Evolutionary conservation across 1,140 invertebrate species (phyloP), one percentile per base, ranked within the genome.

Genomic region (Drosophila malerkotliana): DNA sequence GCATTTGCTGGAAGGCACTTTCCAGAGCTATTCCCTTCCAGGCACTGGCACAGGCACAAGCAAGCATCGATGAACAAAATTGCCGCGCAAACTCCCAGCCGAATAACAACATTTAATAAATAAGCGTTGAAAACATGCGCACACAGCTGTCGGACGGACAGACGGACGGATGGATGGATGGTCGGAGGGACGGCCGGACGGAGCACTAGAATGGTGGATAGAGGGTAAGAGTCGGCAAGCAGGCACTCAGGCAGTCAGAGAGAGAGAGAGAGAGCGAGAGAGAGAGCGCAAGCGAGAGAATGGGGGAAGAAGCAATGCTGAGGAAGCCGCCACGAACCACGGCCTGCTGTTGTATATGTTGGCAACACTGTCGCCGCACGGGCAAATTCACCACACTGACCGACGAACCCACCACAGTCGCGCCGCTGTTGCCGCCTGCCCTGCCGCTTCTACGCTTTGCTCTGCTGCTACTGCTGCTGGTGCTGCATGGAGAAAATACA

Each of bases 41-140:
- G 41, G 8, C 39, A 28, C 26, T 7, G 26, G 26, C 26, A 5
- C 26, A 28, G 12, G 39, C 48, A 24, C 8, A 52, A 5, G 14
- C 26, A 28, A 28, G 21, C 21, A 28, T 5, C 4, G 26, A 2
- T 45, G 14, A 34, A 51, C 30, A 14, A 67, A 84, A 79, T 54
- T 84, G 81, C 80, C 77, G 82, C 82, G 78, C 67, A 87, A 85
- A 78, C 77, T 73, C 62, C 53, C 39, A 59, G 48, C 34, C 15
- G 9, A 66, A 64, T 30, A 57, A 58, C 44, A 78, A 49, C 57
- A 80, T 69, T 87, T 81, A 81, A 84, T 71, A 81, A 87, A 77
- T 76, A 87, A 76, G 64, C 82, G 79, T 71, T 82, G 69, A 64
- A 77, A 85, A 85, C 81, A 87, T 85, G 81, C 81, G 81, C 82